phyloP scores from a whole-genome alignment of 2,888 invertebrate genomes.

The Dascillus cervinus region DNA sequence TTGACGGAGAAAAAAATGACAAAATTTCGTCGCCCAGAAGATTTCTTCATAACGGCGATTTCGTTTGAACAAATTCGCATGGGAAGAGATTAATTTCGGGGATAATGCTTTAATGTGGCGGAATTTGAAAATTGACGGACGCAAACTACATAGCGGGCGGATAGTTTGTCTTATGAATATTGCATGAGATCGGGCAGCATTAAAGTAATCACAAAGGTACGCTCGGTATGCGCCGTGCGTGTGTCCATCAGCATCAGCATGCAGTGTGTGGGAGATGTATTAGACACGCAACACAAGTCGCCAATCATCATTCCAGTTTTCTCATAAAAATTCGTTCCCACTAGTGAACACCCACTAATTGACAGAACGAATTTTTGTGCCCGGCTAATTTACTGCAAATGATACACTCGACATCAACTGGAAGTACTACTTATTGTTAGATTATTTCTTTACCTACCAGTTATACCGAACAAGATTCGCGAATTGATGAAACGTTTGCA shows the following conservation, averaged over 20 bases:
- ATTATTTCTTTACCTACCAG: too few relatives aligned
- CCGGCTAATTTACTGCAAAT: too few relatives aligned
- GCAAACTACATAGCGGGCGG: not conserved
- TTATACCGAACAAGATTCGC: too few relatives aligned
- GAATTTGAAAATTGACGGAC: too few relatives aligned
- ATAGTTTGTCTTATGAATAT: conserved; percentile 20
- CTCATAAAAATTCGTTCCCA: conserved; percentile 25
- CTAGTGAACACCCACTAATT: conserved; percentile 18
- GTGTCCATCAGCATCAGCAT: conserved; percentile 23
- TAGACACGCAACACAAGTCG: conserved; percentile 24
- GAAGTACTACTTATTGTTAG: too few relatives aligned
- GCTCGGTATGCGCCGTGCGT: conserved; percentile 27
- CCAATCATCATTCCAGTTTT: conserved; percentile 28
- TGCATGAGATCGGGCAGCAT: conserved; percentile 23
- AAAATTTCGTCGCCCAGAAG: not conserved
- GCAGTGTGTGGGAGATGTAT: conserved; percentile 25
- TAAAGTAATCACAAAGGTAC: conserved; percentile 28
- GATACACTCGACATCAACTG: too few relatives aligned
- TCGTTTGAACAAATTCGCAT: not conserved
- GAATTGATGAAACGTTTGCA: too few relatives aligned
- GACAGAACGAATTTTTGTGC: too few relatives aligned
- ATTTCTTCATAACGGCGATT: not conserved
- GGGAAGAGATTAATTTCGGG: not conserved
- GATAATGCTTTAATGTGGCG: not conserved
- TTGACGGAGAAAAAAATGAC: not conserved